Evolutionary conservation across 2,888 invertebrate genomes (phyloP).

Genomic region (Noctuana brunneofusca): DNA sequence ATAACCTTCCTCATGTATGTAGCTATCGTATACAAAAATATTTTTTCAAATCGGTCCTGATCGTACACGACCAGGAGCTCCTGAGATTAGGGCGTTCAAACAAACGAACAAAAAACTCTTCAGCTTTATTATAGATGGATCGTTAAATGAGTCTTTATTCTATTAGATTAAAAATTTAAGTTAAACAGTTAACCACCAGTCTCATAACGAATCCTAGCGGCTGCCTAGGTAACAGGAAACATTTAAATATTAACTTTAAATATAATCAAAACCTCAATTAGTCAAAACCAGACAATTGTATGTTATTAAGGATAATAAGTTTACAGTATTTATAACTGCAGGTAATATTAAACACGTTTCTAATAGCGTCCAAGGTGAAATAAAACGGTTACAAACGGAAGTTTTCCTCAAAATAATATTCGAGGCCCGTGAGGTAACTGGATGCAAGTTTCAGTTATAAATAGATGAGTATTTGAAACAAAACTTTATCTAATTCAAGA

Average conservation of each 20-base stretch:
- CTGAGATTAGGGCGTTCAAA: no score
- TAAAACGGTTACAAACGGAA: not conserved
- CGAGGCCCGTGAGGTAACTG: not conserved
- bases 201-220: no score
- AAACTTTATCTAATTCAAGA: no score
- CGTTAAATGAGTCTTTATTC: no score
- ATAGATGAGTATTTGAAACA: not conserved
- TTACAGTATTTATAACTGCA: not conserved
- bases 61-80: no score
- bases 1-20: no score
- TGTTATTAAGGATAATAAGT: constrained; percentile 7
- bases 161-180: no score
- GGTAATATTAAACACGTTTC: constrained; percentile 4
- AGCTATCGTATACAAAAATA: no score
- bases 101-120: no score
- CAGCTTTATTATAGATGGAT: no score
- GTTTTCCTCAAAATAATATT: constrained; percentile 22
- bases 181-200: no score
- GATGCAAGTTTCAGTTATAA: not conserved
- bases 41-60: no score
- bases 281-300: not conserved
- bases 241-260: not conserved
- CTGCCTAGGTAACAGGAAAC: not conserved
- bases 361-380: constrained; percentile 14
- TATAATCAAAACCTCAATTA: not conserved